Conservation (phyloP, 2,888 invertebrate genomes). For the Stomorhina lunata region DNA sequence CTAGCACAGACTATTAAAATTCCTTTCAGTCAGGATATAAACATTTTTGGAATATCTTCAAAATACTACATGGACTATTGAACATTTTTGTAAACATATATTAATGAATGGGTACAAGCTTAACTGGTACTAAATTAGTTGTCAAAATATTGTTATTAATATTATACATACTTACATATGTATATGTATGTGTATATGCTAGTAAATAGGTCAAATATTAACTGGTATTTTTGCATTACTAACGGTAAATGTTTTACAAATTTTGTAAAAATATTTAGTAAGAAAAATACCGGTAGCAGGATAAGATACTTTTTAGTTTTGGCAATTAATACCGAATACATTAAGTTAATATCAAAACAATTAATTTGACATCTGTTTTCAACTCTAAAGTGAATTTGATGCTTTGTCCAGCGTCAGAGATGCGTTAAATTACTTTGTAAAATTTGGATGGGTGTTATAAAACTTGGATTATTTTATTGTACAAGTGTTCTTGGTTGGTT, state of each 20-base stretch:
- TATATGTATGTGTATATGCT: not conserved
- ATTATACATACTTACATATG: too few species aligned
- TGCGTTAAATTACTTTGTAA: conserved; percentile 77
- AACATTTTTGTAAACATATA: not conserved
- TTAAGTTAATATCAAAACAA: conserved; percentile 67
- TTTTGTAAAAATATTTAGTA: conserved; percentile 18
- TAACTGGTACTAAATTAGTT: conserved; percentile 41
- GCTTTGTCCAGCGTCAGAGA: conserved; percentile 67
- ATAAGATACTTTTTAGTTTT: conserved; percentile 6
- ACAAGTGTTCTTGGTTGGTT: conserved; percentile 59
- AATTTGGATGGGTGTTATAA: conserved; percentile 54
- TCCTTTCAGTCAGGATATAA: conserved; percentile 15
- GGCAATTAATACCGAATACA: conserved; percentile 49
- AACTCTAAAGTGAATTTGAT: not conserved
- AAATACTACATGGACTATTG: too few species aligned
- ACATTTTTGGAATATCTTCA: not conserved
- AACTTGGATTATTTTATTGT: conserved; percentile 58
- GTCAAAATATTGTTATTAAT: conserved; percentile 31
- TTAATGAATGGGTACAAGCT: not conserved
- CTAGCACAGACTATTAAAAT: conserved; percentile 12
- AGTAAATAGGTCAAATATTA: conserved; percentile 51
- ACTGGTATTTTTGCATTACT: not conserved
- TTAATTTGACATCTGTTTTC: conserved; percentile 69
- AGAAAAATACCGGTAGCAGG: not conserved
- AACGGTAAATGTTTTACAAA: not conserved